Conservation (phyloP, 2,113 vertebrate species). For the Ctenodactylus gundi region DNA sequence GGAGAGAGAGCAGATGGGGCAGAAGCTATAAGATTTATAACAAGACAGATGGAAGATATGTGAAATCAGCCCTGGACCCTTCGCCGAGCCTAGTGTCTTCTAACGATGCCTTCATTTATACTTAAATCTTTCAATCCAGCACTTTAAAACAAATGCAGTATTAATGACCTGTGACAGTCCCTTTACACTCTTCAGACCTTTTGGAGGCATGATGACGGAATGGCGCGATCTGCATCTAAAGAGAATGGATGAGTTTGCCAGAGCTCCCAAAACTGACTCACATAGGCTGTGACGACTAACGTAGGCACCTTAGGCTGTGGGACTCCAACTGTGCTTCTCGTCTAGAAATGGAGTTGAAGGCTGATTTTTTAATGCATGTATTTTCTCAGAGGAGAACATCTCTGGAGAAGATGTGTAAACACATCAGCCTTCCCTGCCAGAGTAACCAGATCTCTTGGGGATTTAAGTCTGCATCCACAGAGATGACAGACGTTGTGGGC, state of each 20-base stretch:
- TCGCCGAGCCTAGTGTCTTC: neutral
- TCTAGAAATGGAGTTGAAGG: neutral
- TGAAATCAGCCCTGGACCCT: neutral
- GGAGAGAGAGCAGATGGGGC: neutral
- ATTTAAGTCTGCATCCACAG: neutral
- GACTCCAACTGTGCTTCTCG: neutral
- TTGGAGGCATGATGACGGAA: neutral
- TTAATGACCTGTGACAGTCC: neutral
- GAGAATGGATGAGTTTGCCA: neutral
- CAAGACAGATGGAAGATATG: neutral
- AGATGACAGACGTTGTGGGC: neutral
- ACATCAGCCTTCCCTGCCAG: neutral
- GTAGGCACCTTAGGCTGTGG: rapidly evolving
- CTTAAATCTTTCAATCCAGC: neutral
- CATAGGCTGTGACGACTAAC: neutral
- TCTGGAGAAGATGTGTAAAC: slow-evolving; percentile 3
- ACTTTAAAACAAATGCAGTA: neutral
- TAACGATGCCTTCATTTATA: neutral
- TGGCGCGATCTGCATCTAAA: neutral
- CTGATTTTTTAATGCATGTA: neutral
- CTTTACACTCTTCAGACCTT: neutral
- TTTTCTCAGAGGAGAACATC: neutral
- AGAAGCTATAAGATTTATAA: neutral
- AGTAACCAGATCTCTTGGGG: neutral
- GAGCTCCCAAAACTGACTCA: neutral